phyloP scores from a whole-genome alignment of 2,797 vertebrate species.

The Cuniculus paca region DNA sequence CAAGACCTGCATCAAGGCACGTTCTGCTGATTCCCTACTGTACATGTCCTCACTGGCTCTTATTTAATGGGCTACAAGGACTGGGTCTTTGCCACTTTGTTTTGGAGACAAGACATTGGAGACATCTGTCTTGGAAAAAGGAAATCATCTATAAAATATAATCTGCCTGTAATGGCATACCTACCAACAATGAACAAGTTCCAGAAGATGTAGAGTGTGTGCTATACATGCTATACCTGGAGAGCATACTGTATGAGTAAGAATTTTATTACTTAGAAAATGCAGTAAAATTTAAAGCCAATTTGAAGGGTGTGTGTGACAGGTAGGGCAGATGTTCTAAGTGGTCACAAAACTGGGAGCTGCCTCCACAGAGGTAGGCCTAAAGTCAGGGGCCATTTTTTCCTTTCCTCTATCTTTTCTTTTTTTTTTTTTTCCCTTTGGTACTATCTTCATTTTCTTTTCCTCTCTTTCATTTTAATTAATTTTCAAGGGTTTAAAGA shows the following conservation, averaged over 20 bases:
- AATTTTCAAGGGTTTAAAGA: conserved; percentile 10
- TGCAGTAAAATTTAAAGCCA: conserved; percentile 78
- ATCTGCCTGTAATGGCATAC: conserved; percentile 52
- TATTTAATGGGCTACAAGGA: conserved; percentile 44
- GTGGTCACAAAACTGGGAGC: not conserved
- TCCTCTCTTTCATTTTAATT: not conserved
- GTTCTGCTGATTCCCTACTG: not conserved
- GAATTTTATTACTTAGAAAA: conserved; percentile 76
- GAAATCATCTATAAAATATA: conserved; percentile 75
- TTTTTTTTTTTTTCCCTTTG: not conserved
- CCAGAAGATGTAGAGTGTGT: conserved; percentile 26
- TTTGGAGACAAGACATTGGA: conserved; percentile 68
- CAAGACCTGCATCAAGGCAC: not conserved
- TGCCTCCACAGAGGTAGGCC: not conserved
- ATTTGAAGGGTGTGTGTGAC: conserved; percentile 64
- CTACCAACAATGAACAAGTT: conserved; percentile 34
- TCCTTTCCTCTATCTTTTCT: not conserved
- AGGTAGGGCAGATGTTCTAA: conserved; percentile 58
- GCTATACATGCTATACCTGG: not conserved
- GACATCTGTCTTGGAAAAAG: conserved; percentile 74
- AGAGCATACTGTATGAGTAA: conserved; percentile 65
- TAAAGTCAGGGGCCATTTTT: not conserved
- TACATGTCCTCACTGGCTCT: conserved; percentile 56
- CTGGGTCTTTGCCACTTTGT: conserved; percentile 42
- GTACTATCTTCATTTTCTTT: no score